Conservation (phyloP, 2,797 vertebrate genomes). For the Pitangus sulphuratus region DNA sequence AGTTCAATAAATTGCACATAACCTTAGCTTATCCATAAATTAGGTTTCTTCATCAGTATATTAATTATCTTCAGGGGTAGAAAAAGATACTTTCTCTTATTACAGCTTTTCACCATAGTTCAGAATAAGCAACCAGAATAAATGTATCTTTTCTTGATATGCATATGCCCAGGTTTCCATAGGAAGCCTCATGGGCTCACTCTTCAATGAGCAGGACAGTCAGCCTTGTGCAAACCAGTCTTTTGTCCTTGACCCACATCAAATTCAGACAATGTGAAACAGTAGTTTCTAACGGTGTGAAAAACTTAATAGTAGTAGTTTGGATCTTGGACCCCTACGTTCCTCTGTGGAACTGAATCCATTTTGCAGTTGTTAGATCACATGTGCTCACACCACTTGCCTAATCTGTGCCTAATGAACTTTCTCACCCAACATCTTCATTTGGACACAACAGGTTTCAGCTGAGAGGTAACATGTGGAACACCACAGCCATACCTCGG, state of each 20-base stretch:
- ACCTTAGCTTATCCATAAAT: background rate
- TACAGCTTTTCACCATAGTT: background rate
- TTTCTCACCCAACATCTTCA: background rate
- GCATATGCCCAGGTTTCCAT: background rate
- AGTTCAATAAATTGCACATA: background rate
- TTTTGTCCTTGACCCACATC: background rate
- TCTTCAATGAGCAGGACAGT: background rate
- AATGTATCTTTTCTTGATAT: background rate
- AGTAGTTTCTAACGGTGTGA: background rate
- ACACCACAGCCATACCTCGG: background rate
- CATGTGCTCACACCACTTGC: background rate
- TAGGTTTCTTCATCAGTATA: background rate
- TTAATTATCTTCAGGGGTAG: background rate
- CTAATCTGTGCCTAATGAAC: background rate
- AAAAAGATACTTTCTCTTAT: background rate
- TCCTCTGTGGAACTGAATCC: background rate
- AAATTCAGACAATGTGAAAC: background rate
- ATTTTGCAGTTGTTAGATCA: background rate
- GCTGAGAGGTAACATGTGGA: background rate
- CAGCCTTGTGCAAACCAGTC: background rate
- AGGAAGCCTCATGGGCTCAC: background rate
- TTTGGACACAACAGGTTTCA: background rate
- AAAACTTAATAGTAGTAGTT: background rate
- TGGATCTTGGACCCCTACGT: background rate
- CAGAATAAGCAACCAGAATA: background rate